Conservation (phyloP, 2,113 vertebrate genomes). For the Loxodonta africana region DNA sequence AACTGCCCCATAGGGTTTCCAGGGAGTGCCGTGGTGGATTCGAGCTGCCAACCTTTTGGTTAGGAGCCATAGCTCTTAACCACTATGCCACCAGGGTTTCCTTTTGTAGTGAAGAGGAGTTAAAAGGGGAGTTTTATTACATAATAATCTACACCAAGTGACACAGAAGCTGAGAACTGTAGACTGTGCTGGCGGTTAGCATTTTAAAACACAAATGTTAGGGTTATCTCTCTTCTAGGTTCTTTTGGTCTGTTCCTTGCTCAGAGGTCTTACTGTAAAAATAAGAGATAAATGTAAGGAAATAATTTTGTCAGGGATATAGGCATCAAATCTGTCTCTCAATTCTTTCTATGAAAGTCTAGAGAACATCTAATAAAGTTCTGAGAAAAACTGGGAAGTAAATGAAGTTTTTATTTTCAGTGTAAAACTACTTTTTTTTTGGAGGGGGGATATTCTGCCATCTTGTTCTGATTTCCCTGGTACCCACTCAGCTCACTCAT, state of each 20-base stretch:
- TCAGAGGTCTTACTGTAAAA: background rate
- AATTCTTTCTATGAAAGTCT: background rate
- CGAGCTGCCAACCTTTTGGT: too few relatives aligned
- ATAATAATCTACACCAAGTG: background rate
- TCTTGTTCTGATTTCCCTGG: background rate
- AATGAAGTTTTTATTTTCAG: background rate
- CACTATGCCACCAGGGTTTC: too few relatives aligned
- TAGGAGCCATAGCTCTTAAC: too few relatives aligned
- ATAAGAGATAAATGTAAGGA: conserved; percentile 25
- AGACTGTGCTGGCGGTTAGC: background rate
- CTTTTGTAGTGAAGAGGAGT: too few relatives aligned
- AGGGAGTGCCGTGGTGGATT: too few relatives aligned
- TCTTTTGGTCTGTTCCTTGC: conserved; percentile 32
- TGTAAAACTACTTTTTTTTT: background rate
- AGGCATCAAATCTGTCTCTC: background rate
- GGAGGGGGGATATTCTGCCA: background rate
- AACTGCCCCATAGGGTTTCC: too few relatives aligned
- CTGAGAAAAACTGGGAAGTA: background rate
- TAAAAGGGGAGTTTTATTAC: background rate
- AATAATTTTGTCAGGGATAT: background rate
- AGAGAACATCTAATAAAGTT: background rate
- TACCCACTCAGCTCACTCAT: too few relatives aligned
- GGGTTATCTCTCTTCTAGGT: background rate
- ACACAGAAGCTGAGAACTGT: background rate
- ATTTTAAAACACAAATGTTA: conserved; percentile 15